Conservation (phyloP, 2,888 invertebrate species). For the Amitus sp. region DNA sequence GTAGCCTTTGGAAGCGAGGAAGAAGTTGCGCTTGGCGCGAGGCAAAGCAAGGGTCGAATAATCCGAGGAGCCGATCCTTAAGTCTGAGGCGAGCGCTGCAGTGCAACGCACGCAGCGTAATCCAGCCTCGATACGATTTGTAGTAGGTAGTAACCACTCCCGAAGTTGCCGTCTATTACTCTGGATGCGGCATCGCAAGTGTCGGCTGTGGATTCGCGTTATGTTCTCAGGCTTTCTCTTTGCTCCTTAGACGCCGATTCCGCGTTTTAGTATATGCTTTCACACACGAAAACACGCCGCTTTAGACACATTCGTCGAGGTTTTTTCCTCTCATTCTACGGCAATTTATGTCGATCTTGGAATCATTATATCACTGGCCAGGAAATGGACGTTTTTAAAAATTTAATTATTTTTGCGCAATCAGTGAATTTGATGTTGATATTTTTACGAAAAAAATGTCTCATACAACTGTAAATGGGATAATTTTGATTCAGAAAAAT, state of each 20-base stretch:
- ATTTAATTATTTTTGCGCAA: too few species aligned
- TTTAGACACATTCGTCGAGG: slow-evolving; percentile 23
- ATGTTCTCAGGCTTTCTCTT: slow-evolving; percentile 66
- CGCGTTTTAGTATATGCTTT: slow-evolving; percentile 58
- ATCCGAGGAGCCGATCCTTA: slow-evolving; percentile 22
- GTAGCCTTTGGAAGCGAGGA: slow-evolving; percentile 16
- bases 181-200: slow-evolving; percentile 47
- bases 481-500: too few species aligned
- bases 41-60: too few species aligned
- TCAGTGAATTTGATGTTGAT: too few species aligned
- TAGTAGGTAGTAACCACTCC: slow-evolving; percentile 40
- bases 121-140: slow-evolving; percentile 35
- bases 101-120: slow-evolving; percentile 18
- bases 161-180: slow-evolving; percentile 45
- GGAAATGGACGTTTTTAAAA: too few species aligned
- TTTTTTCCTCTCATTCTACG: not conserved
- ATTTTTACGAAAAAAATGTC: too few species aligned
- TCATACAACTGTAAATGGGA: too few species aligned
- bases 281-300: slow-evolving; percentile 55
- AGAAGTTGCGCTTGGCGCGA: slow-evolving; percentile 24
- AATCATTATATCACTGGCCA: too few species aligned
- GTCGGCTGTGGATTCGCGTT: slow-evolving; percentile 44
- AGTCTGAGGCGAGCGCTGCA: slow-evolving; percentile 13
- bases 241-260: slow-evolving; percentile 61
- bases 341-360: slow-evolving; percentile 6